Percentiles rank a stretch among this genome's conserved stretches.
Conservation (phyloP, 2,888 invertebrate species). For the Alloscopus bannaensis region DNA sequence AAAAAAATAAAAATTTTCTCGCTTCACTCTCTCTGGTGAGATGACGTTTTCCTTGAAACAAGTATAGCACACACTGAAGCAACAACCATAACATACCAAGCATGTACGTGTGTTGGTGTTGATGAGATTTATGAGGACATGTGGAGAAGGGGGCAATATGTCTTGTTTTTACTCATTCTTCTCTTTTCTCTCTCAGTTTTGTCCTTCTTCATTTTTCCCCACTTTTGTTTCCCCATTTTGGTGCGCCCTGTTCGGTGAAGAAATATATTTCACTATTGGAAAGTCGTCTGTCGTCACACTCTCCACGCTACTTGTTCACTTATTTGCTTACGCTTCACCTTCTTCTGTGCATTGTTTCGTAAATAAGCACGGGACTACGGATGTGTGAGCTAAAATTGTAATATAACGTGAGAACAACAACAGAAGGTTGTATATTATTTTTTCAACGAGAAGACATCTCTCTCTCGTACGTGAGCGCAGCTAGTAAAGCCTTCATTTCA, state of each 20-base stretch:
- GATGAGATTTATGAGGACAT: slow-evolving; percentile 62
- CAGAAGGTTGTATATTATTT: slow-evolving; percentile 44
- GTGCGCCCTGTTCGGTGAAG: not conserved
- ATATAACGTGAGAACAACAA: slow-evolving; percentile 50
- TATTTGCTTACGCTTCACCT: not conserved
- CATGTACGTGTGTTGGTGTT: slow-evolving; percentile 46
- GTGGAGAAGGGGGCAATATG: slow-evolving; percentile 62
- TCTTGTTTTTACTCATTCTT: slow-evolving; percentile 57
- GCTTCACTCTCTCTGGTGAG: no score
- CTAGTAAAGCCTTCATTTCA: not conserved
- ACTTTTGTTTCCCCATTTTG: slow-evolving; percentile 33
- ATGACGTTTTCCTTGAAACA: not conserved
- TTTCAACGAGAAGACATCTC: no score
- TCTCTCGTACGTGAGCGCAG: no score
- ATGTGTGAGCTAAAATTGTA: not conserved
- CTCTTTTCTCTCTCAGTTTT: slow-evolving; percentile 67
- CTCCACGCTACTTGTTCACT: not conserved
- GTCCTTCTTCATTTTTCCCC: slow-evolving; percentile 65
- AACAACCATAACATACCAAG: not conserved
- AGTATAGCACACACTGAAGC: not conserved
- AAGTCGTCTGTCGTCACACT: slow-evolving; percentile 40
- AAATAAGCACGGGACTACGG: no score
- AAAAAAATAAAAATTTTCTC: no score
- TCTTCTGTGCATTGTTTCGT: not conserved
- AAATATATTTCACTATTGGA: slow-evolving; percentile 53